Base-by-base conservation (phyloP, 2,888 invertebrate species). In the Anticlea derivata region DNA sequence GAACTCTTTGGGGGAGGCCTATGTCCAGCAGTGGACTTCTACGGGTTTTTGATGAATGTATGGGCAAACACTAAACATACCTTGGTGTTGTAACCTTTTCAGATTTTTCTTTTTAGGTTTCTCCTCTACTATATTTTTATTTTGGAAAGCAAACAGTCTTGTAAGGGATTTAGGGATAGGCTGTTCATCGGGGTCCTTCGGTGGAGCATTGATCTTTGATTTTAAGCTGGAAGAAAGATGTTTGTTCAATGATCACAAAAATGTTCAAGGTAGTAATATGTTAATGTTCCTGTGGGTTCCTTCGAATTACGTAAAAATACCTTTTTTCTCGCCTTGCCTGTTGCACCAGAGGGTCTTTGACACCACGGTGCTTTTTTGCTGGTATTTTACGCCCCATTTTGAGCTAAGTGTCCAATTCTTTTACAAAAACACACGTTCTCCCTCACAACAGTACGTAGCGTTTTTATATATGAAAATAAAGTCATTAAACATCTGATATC, bases 311-410 rank as follows among this genome's bases (percentile, higher is more conserved):
- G n/a, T n/a, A 17, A 17, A 17, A 17, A 17, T 90, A 96, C 96
- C 92, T 93, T 65, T 92, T 88, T 38, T 93, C 77, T 57, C 94
- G 91, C 65, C 87, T 87, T 5, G 92, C 93, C 58, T 92, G 92
- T 76, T 96, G 96, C 67, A 93, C 93, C 13, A 94, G 77, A 1
- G 96, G 96, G 84, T 96, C 96, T 71, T 95, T 94, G 1, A 96
- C 92, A 12, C 95, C 95, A 56, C 93, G 92, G 70, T 96, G 96
- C 78, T 96, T 96, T 63, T 95, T 94, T 17, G 94, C 94, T 17
- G 96, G 96, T 72, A 96, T 96, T 92, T 96, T 96, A 37, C 96
- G 86, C 35, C 94, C 93, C 94, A 94, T 95, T 5, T 30, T 45
- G 29, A 13, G 13, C n/a, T 11, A 27, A 17, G 31, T 23, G 23